phyloP scores from a whole-genome alignment of 2,888 invertebrate genomes.

The Bugula neritina region DNA sequence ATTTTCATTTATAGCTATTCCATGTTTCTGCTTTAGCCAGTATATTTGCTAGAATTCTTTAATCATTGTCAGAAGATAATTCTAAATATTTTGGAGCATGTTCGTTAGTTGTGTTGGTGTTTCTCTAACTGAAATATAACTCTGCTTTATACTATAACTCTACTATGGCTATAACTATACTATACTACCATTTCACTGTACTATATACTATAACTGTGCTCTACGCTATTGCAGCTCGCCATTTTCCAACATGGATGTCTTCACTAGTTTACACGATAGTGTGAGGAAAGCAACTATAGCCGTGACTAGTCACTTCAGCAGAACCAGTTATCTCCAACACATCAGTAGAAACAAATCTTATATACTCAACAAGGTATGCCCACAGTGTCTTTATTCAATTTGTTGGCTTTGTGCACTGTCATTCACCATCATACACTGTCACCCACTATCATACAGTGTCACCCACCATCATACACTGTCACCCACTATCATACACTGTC shows the following conservation, averaged over 20 bases:
- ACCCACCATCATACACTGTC: no score
- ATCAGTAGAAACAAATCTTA: conserved; percentile 16
- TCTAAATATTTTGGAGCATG: no score
- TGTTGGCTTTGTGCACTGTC: neutral
- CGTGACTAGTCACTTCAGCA: neutral
- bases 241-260: neutral
- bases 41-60: neutral
- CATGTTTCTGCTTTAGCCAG: neutral
- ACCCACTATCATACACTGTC: no score
- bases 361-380: neutral
- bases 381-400: neutral
- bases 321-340: neutral
- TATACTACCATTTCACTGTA: no score
- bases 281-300: neutral
- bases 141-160: no score
- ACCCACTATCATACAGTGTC: no score
- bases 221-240: conserved; percentile 26
- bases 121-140: no score
- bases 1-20: neutral
- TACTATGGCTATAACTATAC: no score
- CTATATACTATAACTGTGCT: no score
- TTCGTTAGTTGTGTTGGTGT: no score
- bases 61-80: neutral
- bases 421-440: no score
- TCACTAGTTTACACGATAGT: neutral